Base-by-base conservation (phyloP, 2,113 vertebrate genomes). In the Hemiprocne comata region DNA sequence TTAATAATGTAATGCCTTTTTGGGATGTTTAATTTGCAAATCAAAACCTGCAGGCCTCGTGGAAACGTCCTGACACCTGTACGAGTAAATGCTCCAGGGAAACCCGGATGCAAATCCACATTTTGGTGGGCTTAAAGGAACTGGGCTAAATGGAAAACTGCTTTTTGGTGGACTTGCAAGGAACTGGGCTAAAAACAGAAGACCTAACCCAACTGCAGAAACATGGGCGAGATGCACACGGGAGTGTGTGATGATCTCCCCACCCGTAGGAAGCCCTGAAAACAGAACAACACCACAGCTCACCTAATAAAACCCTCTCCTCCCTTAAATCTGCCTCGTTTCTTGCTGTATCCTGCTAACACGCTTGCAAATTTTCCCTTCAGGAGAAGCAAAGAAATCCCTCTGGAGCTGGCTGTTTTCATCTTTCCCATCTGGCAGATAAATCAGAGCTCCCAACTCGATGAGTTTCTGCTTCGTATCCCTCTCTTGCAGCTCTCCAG, bases 261-360 rank as follows among this genome's bases (percentile, higher is more conserved):
- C 18, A n/a, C 28, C 14, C 7, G 0, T 14, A 42, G 84, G 62
- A 76, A 91, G 29, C 38, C 54, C 34, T 1, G 1, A 64, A 42
- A 86, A 1, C 34, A 72, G 21, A 46, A 50, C 73, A 61, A 40
- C 7, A 9, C 54, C 0, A 4, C 65, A 44, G 38, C 5, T 13
- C 44, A 55, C 44, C 54, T 13, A 55, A 79, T 44, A 93, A 95
- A 88, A 53, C 11, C 25, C 54, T 77, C 74, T 80, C n/a, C 54
- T 69, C 58, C 60, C 71, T 51, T 90, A 90, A 95, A 94, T 92
- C 93, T 94, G 75, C 93, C 93, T 94, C 3, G 6, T 92, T 96
- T 73, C 78, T 87, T 40, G 33, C 70, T 60, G 4, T 23, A 87
- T 65, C 58, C 61, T 72, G 23, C 87, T 58, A 67, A 79, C 54